Conservation (phyloP, 1,140 invertebrate species). For the Caenorhabditis inopinata region DNA sequence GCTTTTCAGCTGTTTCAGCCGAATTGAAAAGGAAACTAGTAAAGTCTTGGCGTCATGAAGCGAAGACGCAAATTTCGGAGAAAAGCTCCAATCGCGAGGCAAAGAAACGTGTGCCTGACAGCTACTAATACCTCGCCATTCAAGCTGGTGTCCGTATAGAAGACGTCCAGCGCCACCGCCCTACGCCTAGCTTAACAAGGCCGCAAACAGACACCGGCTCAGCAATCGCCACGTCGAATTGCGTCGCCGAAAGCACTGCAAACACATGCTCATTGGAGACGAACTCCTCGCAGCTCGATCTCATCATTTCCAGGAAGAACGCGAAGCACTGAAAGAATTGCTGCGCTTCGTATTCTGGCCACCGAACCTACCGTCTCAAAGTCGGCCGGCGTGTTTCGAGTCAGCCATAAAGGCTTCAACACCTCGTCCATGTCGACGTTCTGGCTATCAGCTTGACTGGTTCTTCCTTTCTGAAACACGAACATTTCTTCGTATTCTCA, state of each 20-base stretch:
- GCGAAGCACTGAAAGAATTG: background rate
- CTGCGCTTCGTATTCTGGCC: too few species aligned
- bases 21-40: too few species aligned
- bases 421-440: background rate
- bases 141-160: too few species aligned
- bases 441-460: background rate
- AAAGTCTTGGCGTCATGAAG: too few species aligned
- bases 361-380: background rate
- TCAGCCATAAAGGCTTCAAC: background rate
- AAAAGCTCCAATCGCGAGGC: too few species aligned
- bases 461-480: background rate
- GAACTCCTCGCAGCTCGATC: background rate
- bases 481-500: too few species aligned
- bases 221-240: background rate
- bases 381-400: background rate
- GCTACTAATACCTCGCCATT: too few species aligned
- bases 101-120: too few species aligned
- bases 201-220: slow-evolving; percentile 10
- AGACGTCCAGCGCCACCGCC: too few species aligned
- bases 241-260: background rate
- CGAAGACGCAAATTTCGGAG: too few species aligned
- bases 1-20: too few species aligned
- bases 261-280: background rate
- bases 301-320: slow-evolving; percentile 3
- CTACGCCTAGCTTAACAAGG: background rate